These are phyloP conservation scores for Leptinotarsa rubiginosa DNA, from an alignment of 2,888 invertebrate genomes.

Conservation along the genomic window DNA sequence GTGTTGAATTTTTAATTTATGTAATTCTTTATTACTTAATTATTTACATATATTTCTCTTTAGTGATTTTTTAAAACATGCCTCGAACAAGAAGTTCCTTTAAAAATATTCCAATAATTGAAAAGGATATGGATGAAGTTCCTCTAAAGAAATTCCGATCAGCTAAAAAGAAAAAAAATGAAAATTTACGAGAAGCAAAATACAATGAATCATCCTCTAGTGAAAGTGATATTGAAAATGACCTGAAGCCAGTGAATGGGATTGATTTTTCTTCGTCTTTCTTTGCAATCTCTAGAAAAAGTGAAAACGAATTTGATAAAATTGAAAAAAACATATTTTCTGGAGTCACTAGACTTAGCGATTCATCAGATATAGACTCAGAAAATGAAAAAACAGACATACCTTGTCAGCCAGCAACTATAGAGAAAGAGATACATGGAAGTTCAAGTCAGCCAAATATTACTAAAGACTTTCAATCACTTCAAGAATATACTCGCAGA, in stretches of 20 bases:
- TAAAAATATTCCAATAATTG: no score
- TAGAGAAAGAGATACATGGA: background rate
- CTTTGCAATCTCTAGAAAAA: slow-evolving; percentile 60
- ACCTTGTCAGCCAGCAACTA: background rate
- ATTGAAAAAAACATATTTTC: slow-evolving; percentile 61
- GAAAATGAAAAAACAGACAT: slow-evolving; percentile 33
- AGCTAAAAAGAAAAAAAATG: slow-evolving; percentile 8
- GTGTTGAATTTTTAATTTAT: no score
- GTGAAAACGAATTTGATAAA: slow-evolving; percentile 53
- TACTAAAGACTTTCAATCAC: slow-evolving; percentile 67
- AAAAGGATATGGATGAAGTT: no score
- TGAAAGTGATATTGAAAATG: slow-evolving; percentile 69
- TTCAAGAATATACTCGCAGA: slow-evolving; percentile 72
- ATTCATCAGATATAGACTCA: slow-evolving; percentile 57
- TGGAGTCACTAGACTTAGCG: slow-evolving; percentile 56
- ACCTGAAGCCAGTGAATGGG: slow-evolving; percentile 69
- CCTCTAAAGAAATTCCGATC: no score
- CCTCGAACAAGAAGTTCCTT: no score
- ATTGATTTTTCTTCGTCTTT: slow-evolving; percentile 71
- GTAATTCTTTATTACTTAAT: no score
- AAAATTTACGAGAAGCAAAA: slow-evolving; percentile 11
- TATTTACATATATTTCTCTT: no score
- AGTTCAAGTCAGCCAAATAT: slow-evolving; percentile 47
- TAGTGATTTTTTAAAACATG: no score
- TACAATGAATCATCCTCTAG: slow-evolving; percentile 59